These are phyloP conservation scores for Cheilinus undulatus DNA, from an alignment of 2,113 vertebrate species.

Conservation along the genomic window DNA sequence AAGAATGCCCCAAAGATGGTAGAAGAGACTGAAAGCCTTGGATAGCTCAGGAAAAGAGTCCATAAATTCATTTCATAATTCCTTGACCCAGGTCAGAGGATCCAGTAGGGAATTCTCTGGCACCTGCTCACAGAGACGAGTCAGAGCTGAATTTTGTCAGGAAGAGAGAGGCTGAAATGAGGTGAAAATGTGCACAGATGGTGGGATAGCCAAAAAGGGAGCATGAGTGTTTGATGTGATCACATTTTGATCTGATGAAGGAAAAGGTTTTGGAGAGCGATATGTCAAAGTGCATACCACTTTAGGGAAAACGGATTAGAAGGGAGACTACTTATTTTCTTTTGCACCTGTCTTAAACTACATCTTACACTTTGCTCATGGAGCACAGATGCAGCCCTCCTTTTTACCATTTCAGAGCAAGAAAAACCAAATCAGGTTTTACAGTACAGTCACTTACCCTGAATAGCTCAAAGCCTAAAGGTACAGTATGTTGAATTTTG, in stretches of 20 bases:
- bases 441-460: no score
- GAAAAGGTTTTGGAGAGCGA: constrained; percentile 21
- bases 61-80: constrained; percentile 48
- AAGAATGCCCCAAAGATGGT: constrained; percentile 38
- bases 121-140: constrained; percentile 55
- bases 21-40: constrained; percentile 29
- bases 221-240: constrained; percentile 37
- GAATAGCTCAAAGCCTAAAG: no score
- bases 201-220: constrained; percentile 41
- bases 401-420: neutral
- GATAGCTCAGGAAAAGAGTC: constrained; percentile 16
- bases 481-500: no score
- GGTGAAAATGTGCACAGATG: constrained; percentile 31
- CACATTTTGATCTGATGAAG: constrained; percentile 36
- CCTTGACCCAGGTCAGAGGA: constrained; percentile 47
- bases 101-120: constrained; percentile 47
- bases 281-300: constrained; percentile 13
- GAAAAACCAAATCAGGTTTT: no score
- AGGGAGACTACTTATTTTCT: constrained; percentile 23
- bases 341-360: constrained; percentile 12
- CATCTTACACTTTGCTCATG: neutral
- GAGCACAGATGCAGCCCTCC: neutral
- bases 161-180: constrained; percentile 34
- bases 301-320: constrained; percentile 34
- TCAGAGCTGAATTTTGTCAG: constrained; percentile 37